A percentile compares a stretch with the other conserved stretches of the same genome.
Evolutionary conservation across 2,797 vertebrate genomes (phyloP).

Genomic region (Octomys mimax): DNA sequence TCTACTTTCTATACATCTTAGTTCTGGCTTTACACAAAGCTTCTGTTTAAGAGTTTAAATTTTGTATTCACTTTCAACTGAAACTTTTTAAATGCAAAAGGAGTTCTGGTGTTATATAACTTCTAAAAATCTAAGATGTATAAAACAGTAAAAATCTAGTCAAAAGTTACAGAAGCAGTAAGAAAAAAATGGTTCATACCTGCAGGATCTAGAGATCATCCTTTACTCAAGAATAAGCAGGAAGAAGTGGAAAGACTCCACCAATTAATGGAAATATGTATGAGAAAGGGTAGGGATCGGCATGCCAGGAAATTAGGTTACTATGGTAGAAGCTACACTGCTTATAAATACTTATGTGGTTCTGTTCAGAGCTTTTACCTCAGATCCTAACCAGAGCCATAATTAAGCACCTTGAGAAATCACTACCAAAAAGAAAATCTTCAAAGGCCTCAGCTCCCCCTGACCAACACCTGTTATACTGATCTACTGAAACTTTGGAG

Average conservation of each 20-base stretch:
- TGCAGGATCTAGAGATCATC: background rate
- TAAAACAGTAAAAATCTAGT: background rate
- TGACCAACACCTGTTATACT: background rate
- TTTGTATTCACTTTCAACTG: slow-evolving; percentile 23
- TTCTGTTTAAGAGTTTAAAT: background rate
- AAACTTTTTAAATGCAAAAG: background rate
- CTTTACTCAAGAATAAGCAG: background rate
- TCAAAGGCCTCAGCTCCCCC: background rate
- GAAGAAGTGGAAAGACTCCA: background rate
- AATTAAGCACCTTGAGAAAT: background rate
- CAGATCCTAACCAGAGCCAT: background rate
- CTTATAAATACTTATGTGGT: background rate
- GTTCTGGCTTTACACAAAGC: background rate
- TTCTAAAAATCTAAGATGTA: background rate
- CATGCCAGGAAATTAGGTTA: background rate
- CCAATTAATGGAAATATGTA: background rate
- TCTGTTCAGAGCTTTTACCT: background rate
- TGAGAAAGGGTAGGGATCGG: background rate
- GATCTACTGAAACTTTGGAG: background rate
- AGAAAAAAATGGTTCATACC: background rate
- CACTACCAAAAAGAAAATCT: background rate
- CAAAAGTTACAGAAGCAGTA: background rate
- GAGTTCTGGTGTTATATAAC: background rate
- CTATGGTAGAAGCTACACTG: background rate
- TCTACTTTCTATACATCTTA: background rate